phyloP scores from a whole-genome alignment of 2,888 invertebrate genomes.

The Aphidoletes aphidimyza region DNA sequence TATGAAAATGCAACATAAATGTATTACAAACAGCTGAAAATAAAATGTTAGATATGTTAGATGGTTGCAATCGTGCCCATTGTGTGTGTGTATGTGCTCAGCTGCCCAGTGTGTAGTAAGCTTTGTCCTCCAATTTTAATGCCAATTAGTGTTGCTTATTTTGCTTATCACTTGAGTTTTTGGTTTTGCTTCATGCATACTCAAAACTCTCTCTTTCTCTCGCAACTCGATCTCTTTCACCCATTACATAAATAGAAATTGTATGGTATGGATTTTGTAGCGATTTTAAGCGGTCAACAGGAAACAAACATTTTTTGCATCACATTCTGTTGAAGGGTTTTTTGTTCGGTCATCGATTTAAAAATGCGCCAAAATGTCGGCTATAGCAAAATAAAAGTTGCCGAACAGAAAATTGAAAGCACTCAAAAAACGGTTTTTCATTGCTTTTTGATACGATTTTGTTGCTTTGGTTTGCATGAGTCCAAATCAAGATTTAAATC shows the following conservation, averaged over 20 bases:
- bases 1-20: background rate
- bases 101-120: background rate
- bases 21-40: background rate
- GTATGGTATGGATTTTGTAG: background rate
- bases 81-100: background rate
- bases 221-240: background rate
- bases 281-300: no score
- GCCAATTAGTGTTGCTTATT: background rate
- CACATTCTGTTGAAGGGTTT: constrained; percentile 19
- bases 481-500: background rate
- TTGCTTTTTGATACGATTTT: no score
- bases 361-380: constrained; percentile 10
- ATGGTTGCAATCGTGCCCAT: constrained; percentile 11
- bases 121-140: background rate
- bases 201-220: background rate
- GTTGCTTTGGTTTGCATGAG: no score
- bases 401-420: background rate
- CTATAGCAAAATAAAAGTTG: background rate
- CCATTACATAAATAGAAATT: constrained; percentile 22
- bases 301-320: background rate
- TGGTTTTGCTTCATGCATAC: no score
- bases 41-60: background rate
- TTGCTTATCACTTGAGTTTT: background rate
- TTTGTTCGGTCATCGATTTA: background rate
- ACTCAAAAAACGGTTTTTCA: no score